Evolutionary conservation across 2,888 invertebrate species (phyloP).

Genomic region (Tetanocera ferruginea): DNA sequence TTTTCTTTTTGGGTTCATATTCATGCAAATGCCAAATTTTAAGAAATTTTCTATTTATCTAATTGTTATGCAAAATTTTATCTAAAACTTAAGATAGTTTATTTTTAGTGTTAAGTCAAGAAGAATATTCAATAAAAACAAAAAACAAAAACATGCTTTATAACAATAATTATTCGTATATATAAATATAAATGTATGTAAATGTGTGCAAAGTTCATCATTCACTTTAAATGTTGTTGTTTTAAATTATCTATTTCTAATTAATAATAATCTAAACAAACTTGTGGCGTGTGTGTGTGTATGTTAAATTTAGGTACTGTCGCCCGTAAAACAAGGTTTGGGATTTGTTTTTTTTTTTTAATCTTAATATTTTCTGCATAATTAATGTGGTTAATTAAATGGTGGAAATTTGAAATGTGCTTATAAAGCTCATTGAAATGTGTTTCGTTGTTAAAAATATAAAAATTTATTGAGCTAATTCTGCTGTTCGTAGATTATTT

Average conservation of each 20-base stretch:
- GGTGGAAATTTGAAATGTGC: no score
- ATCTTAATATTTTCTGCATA: no score
- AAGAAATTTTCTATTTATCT: background rate
- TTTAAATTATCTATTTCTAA: background rate
- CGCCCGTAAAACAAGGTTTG: no score
- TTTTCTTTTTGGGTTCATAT: background rate
- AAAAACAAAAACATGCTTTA: background rate
- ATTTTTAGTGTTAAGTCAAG: background rate
- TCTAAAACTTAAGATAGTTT: background rate
- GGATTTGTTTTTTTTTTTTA: no score
- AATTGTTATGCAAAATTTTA: slow-evolving; percentile 6
- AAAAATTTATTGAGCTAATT: no score
- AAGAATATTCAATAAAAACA: background rate
- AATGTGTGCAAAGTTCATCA: background rate
- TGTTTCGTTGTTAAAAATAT: no score
- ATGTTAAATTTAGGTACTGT: no score
- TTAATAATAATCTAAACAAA: no score
- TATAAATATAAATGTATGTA: background rate
- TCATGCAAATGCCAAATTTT: background rate
- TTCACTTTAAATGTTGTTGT: background rate
- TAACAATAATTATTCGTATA: background rate
- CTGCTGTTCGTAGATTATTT: no score
- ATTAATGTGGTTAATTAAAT: no score
- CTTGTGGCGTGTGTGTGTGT: no score
- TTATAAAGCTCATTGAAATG: no score